Evolutionary conservation across 1,140 invertebrate genomes (phyloP), one percentile per base, ranked within the genome.

Genomic region (Sitobion miscanthi): DNA sequence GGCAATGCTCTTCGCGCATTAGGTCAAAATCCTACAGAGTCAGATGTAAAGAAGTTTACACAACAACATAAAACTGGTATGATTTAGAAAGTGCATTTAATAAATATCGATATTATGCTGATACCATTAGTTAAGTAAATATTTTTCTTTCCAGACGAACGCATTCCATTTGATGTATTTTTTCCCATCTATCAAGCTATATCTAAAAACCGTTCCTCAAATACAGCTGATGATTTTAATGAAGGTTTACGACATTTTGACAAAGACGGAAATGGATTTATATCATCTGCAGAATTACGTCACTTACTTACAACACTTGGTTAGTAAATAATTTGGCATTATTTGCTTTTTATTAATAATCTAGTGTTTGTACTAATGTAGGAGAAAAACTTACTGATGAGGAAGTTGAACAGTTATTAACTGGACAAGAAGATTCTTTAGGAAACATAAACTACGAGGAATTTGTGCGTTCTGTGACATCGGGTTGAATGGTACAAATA

Each of bases 391-490:
- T 98, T 90, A 96, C 96, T 38, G 97, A 98, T 94, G 97, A 98
- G 94, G 97, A 98, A 95, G 99, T 99, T 82, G 99, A 99, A 95
- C 98, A 99, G 95, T 96, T 99, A 94, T 95, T 99, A 92, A 97
- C 97, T 95, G 99, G 99, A 4, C 98, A 99, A 95, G 99, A 99
- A 96, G 99, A 99, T 96, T 98, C 98, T 21, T 99, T 99, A 96
- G 99, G 99, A 94, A 99, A 99, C 96, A 98, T 99, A 94, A 99
- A 99, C 95, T 99, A 99, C 95, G 99, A 99, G 96, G 99, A 99
- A 95, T 99, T 99, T 95, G 99, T 99, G 91, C 97, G 98, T 94
- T 97, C 98, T 95, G 97, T 99, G 35, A 99, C 99, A 98, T 98
- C 97, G 95, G 98, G 98, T 94, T 99, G 96, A 95, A 90, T 30